phyloP scores from a whole-genome alignment of 1,140 invertebrate species.

The Pogonognathellus flavescens region DNA sequence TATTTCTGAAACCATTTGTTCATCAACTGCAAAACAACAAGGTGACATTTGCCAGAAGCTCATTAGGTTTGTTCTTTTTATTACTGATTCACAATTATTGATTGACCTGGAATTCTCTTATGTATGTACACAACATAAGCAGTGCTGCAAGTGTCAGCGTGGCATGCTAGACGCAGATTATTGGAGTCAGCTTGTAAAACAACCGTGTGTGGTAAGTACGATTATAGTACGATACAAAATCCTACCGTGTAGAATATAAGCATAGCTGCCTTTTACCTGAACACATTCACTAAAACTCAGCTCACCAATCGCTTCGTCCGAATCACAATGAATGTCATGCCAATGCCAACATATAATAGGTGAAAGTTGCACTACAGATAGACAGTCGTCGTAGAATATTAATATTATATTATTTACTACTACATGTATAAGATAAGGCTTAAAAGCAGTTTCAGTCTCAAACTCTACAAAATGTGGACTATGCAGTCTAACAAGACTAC shows the following conservation, averaged over 20 bases:
- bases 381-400: too few species aligned
- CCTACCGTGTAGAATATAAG: background rate
- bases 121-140: background rate
- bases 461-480: too few species aligned
- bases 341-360: too few species aligned
- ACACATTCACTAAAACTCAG: too few species aligned
- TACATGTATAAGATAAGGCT: too few species aligned
- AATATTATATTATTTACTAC: too few species aligned
- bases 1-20: background rate
- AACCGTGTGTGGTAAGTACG: background rate
- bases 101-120: background rate
- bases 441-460: too few species aligned
- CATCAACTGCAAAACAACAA: constrained; percentile 1
- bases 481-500: too few species aligned
- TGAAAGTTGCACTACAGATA: too few species aligned
- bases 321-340: too few species aligned
- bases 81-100: constrained; percentile 39
- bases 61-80: constrained; percentile 37
- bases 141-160: background rate
- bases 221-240: background rate
- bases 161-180: background rate
- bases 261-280: background rate
- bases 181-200: background rate
- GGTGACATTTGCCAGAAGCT: constrained; percentile 10
- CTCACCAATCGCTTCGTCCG: too few species aligned